Evolutionary conservation across 2,113 vertebrate species (phyloP).

Genomic region (Sturnira hondurensis): DNA sequence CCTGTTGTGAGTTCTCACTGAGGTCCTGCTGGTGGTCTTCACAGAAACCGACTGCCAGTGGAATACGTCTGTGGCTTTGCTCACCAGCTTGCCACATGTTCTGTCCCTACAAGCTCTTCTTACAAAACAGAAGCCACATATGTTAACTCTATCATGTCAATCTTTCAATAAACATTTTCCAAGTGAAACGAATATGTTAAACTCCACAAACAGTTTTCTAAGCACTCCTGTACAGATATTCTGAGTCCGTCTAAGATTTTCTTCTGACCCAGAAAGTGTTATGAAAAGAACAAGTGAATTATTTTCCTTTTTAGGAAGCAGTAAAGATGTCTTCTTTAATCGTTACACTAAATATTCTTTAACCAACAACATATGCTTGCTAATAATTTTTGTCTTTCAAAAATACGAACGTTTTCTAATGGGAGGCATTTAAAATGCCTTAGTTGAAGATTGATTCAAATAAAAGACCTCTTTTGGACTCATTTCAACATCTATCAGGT

Average conservation of each 20-base stretch:
- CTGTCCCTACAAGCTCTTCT: background rate
- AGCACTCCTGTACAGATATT: conserved; percentile 18
- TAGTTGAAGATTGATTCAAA: conserved; percentile 72
- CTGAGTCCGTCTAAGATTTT: background rate
- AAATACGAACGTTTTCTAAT: conserved; percentile 79
- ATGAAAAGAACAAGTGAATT: conserved; percentile 63
- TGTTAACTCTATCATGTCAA: background rate
- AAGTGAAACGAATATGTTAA: conserved; percentile 18
- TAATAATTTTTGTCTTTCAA: conserved; percentile 78
- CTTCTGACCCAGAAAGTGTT: conserved; percentile 47
- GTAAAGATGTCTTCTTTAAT: conserved; percentile 74
- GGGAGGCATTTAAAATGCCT: conserved; percentile 76
- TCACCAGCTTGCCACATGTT: background rate
- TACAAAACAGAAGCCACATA: background rate
- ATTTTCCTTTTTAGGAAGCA: conserved; percentile 59
- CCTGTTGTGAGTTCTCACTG: background rate
- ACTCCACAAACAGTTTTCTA: background rate
- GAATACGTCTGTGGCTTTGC: background rate
- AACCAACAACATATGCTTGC: conserved; percentile 70
- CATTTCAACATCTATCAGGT: conserved; percentile 78
- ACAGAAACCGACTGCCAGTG: background rate
- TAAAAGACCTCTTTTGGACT: conserved; percentile 78
- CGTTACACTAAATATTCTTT: conserved; percentile 74
- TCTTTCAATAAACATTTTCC: background rate
- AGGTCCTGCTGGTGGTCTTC: background rate